These are phyloP conservation scores for Apotomis capreana DNA, from an alignment of 2,888 invertebrate genomes.

Conservation along the genomic window DNA sequence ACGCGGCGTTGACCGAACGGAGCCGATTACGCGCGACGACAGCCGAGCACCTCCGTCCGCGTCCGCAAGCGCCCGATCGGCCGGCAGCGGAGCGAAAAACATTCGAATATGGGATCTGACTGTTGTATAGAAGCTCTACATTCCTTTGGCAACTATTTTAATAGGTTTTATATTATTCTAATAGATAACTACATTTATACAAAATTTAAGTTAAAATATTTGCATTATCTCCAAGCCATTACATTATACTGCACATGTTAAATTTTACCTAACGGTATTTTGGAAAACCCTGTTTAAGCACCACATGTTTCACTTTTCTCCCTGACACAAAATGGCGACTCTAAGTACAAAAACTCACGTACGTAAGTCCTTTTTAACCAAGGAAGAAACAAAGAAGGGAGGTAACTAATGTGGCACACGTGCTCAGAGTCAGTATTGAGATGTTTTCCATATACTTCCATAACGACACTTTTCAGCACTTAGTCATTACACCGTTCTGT, in stretches of 20 bases:
- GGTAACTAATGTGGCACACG: conserved; percentile 13
- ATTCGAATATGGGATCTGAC: too few relatives aligned
- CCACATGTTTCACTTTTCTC: conserved; percentile 1
- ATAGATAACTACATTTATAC: too few relatives aligned
- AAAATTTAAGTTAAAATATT: not conserved
- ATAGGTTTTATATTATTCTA: too few relatives aligned
- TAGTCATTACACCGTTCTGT: too few relatives aligned
- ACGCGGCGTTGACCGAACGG: too few relatives aligned
- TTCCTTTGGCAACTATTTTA: too few relatives aligned
- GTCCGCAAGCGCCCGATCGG: too few relatives aligned
- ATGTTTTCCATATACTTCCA: conserved; percentile 12
- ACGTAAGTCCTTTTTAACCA: not conserved
- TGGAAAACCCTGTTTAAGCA: conserved; percentile 5
- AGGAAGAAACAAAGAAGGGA: not conserved
- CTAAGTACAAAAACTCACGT: not conserved
- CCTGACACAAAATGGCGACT: not conserved
- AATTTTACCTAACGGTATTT: conserved; percentile 23
- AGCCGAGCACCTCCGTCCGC: too few relatives aligned
- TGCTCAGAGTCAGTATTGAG: conserved; percentile 15
- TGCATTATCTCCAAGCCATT: not conserved
- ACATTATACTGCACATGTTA: not conserved
- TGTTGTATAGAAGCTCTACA: too few relatives aligned
- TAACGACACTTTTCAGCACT: not conserved
- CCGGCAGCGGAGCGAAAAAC: too few relatives aligned
- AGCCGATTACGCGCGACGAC: too few relatives aligned